Evolutionary conservation across 2,113 vertebrate species (phyloP).

Genomic region (Trichechus manatus): DNA sequence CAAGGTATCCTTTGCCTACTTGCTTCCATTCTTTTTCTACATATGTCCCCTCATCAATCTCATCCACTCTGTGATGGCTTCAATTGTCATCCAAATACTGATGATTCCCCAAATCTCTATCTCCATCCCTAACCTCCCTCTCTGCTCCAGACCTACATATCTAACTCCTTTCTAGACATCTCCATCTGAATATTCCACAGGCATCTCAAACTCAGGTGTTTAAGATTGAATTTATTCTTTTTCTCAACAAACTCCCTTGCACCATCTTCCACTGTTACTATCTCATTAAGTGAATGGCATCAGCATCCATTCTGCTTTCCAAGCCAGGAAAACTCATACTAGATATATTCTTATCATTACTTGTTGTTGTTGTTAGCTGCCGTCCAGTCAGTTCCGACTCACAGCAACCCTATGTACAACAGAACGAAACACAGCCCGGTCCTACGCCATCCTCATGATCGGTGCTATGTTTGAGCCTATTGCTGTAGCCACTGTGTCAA

Average conservation of each 20-base stretch:
- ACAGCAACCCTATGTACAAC: too few relatives aligned
- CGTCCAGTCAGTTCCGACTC: too few relatives aligned
- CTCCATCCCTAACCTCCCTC: neutral
- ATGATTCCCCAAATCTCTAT: neutral
- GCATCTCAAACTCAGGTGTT: conserved; percentile 10
- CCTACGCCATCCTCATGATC: too few relatives aligned
- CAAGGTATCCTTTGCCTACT: neutral
- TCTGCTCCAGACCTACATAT: neutral
- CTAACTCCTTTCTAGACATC: neutral
- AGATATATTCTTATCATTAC: conserved; percentile 1
- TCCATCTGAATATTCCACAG: neutral
- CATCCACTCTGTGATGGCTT: neutral
- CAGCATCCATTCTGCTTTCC: neutral
- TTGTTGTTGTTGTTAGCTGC: too few relatives aligned
- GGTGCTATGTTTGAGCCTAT: too few relatives aligned
- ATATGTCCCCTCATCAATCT: neutral
- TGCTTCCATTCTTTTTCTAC: neutral
- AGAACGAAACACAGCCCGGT: too few relatives aligned
- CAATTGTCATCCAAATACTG: neutral
- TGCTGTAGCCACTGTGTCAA: too few relatives aligned
- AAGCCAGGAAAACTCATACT: neutral
- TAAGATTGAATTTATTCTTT: neutral
- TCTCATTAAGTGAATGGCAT: neutral
- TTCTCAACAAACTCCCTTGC: neutral
- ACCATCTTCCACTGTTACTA: neutral